Conservation (phyloP, 2,888 invertebrate species). For the Leptopterna dolabrata region DNA sequence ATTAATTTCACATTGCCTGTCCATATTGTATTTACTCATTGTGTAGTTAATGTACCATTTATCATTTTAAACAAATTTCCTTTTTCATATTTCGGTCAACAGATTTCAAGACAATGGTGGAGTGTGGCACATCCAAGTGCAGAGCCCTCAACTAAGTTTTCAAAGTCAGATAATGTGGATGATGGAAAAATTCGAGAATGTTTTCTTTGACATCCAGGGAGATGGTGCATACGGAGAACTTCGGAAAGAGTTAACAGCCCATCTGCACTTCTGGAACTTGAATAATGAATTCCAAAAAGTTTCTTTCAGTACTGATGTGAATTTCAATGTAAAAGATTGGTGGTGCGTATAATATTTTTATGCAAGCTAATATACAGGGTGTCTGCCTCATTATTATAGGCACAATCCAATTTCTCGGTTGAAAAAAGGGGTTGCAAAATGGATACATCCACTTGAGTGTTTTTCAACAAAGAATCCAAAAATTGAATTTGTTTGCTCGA, state of each 20-base stretch:
- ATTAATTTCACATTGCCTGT: neutral
- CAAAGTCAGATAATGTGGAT: conserved; percentile 70
- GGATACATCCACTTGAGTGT: neutral
- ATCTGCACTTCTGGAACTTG: conserved; percentile 68
- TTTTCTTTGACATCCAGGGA: conserved; percentile 69
- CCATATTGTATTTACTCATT: neutral
- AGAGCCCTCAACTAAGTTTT: conserved; percentile 54
- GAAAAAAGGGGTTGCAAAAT: neutral
- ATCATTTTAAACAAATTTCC: no score
- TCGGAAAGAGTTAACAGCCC: conserved; percentile 55
- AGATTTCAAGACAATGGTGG: conserved; percentile 68
- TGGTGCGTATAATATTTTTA: conserved; percentile 61
- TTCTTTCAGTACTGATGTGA: conserved; percentile 70
- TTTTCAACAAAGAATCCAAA: no score
- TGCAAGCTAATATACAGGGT: no score
- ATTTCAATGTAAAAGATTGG: conserved; percentile 72
- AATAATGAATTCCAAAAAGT: conserved; percentile 69
- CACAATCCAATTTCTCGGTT: neutral
- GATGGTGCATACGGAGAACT: conserved; percentile 66
- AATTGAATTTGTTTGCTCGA: no score
- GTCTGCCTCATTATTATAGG: no score
- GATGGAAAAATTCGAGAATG: conserved; percentile 70
- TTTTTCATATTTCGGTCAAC: conserved; percentile 2
- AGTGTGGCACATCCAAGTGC: conserved; percentile 41
- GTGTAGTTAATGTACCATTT: no score